These are phyloP conservation scores for Scelioninae gen. 2 DNA, from an alignment of 2,888 invertebrate genomes.

Conservation along the genomic window DNA sequence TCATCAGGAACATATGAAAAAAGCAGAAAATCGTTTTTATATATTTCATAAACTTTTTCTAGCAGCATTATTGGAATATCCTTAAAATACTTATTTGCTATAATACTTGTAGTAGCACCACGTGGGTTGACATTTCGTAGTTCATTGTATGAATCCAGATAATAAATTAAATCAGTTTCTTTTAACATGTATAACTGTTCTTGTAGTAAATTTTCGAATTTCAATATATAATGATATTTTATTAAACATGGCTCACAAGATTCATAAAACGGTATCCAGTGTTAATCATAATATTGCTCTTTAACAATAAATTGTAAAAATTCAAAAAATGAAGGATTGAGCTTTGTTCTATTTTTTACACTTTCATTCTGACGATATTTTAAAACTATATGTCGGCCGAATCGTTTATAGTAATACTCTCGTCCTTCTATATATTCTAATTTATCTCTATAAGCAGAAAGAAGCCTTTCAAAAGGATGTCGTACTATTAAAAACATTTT, in stretches of 20 bases:
- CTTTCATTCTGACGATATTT: constrained; percentile 64
- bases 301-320: constrained; percentile 75
- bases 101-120: constrained; percentile 67
- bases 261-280: constrained; percentile 75
- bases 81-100: constrained; percentile 69
- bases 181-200: constrained; percentile 74
- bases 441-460: constrained; percentile 78
- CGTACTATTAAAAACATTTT: constrained; percentile 75
- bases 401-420: constrained; percentile 71
- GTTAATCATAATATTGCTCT: constrained; percentile 74
- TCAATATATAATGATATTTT: constrained; percentile 76
- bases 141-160: constrained; percentile 61
- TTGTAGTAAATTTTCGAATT: constrained; percentile 75
- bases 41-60: constrained; percentile 71
- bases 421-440: constrained; percentile 71
- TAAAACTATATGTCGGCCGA: constrained; percentile 69
- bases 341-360: constrained; percentile 54
- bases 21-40: constrained; percentile 74
- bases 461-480: constrained; percentile 77
- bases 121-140: constrained; percentile 65
- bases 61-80: constrained; percentile 66
- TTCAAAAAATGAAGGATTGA: constrained; percentile 74
- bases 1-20: constrained; percentile 73
- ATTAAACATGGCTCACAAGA: constrained; percentile 77
- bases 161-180: constrained; percentile 63